Base-by-base conservation (phyloP, 2,797 vertebrate genomes). In the Australoheros facetus region DNA sequence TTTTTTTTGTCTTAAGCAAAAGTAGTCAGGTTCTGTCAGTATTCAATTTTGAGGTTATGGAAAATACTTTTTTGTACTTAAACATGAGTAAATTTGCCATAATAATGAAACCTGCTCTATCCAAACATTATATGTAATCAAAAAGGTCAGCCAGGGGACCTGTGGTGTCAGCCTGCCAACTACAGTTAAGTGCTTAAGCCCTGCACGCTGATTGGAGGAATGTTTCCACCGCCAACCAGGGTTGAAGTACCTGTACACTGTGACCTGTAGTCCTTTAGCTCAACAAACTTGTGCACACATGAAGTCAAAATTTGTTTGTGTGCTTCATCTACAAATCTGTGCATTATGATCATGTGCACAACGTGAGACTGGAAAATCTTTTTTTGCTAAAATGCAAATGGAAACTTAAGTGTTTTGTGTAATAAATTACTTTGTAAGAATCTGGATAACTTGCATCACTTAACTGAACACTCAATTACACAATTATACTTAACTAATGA, bases 41-140 rank as follows among this genome's bases (percentile, higher is more conserved):
- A 98, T 99, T 98, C 97, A 96, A 96, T 96, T 97, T 89, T 90
- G 90, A 92, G 89, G 88, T 92, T 89, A 90, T 93, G 91, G 88
- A 92, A 94, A 87, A 87, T 85, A 87, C 83, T 88, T 94, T 92
- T 93, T 94, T 94, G 91, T 95, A 95, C 91, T 93, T 93, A 83
- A 90, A 90, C 89, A 90, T 88, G 75, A 93, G 92, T 93, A 84
- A 94, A 93, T 92, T 91, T 89, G 92, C 94, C 94, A 95, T 92
- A 93, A 84, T 84, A 87, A 48, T 48, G 42, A 90, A 90, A 84
- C 73, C 80, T 89, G 87, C 89, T 89, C 92, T 89, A 88, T 93
- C 83, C 78, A 90, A 81, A 86, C 60, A 75, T 91, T 83, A 79
- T 82, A 79, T 90, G 86, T 91, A 90, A 92, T 88, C 69, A 39